phyloP scores from a whole-genome alignment of 2,113 vertebrate species.

The Lontra canadensis region DNA sequence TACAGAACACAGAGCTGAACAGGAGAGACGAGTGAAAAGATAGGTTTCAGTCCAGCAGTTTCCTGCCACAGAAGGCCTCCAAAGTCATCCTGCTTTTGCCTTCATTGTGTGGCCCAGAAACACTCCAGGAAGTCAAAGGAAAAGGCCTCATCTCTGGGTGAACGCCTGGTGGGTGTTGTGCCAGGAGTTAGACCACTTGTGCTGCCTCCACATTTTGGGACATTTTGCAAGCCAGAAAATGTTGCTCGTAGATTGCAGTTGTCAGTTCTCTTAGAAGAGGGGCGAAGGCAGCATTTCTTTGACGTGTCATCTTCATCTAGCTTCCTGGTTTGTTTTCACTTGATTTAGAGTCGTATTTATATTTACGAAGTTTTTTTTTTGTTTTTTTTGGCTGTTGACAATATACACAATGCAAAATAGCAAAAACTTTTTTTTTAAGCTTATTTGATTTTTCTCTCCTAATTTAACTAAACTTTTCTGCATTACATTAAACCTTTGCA shows the following conservation, averaged over 20 bases:
- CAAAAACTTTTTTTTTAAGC: slow-evolving; percentile 6
- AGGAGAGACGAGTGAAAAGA: background rate
- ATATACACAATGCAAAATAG: background rate
- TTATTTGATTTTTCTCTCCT: background rate
- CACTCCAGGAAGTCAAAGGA: background rate
- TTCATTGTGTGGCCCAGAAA: background rate
- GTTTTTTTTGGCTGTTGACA: background rate
- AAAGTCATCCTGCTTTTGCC: background rate
- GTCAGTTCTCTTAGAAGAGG: background rate
- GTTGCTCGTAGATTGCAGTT: background rate
- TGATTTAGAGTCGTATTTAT: slow-evolving; percentile 19
- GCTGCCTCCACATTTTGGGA: background rate
- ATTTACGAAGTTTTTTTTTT: background rate
- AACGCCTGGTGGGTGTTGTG: too few species aligned
- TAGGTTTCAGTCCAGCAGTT: background rate
- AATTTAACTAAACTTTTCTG: slow-evolving; percentile 24
- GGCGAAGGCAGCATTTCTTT: background rate
- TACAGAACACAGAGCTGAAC: too few species aligned
- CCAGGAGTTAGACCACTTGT: background rate
- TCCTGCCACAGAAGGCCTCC: background rate
- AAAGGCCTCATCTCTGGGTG: background rate
- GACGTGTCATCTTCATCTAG: background rate
- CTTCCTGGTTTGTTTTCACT: background rate
- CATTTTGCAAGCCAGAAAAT: background rate
- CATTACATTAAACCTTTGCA: background rate